Evolutionary conservation across 2,888 invertebrate species (phyloP).

Genomic region (Sinhomidia bicolor): DNA sequence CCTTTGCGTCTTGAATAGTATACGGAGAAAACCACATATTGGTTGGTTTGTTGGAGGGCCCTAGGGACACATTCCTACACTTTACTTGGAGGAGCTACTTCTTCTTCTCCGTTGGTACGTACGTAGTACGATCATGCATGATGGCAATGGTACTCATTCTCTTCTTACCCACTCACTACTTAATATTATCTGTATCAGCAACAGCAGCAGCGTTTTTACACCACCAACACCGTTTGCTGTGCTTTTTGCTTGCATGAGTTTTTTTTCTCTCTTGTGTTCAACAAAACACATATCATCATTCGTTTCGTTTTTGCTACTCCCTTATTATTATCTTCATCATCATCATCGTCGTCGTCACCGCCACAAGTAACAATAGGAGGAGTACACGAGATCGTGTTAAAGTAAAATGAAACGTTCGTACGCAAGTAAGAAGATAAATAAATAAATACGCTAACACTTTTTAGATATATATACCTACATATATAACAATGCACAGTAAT

Average conservation of each 20-base stretch:
- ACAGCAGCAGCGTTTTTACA: neutral
- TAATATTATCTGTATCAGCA: neutral
- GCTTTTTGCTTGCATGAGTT: neutral
- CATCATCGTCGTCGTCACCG: neutral
- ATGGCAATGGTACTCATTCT: neutral
- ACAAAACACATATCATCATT: constrained; percentile 30
- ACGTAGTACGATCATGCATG: constrained; percentile 5
- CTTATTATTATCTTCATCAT: constrained; percentile 47
- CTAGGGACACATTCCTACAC: constrained; percentile 54
- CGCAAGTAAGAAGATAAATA: constrained; percentile 26
- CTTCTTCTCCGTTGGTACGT: neutral
- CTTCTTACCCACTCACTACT: neutral
- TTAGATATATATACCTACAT: neutral
- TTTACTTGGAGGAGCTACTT: constrained; percentile 28
- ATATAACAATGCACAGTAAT: neutral
- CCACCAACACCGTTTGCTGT: neutral
- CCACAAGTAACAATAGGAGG: constrained; percentile 50
- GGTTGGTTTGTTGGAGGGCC: constrained; percentile 66
- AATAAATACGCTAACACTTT: neutral
- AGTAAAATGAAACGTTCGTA: constrained; percentile 34
- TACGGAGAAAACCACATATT: constrained; percentile 72
- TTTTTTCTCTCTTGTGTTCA: neutral
- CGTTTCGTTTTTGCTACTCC: constrained; percentile 33
- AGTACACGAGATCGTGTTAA: constrained; percentile 31
- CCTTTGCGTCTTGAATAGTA: neutral